phyloP scores from a whole-genome alignment of 1,140 invertebrate species.

The Orchestia grillus region DNA sequence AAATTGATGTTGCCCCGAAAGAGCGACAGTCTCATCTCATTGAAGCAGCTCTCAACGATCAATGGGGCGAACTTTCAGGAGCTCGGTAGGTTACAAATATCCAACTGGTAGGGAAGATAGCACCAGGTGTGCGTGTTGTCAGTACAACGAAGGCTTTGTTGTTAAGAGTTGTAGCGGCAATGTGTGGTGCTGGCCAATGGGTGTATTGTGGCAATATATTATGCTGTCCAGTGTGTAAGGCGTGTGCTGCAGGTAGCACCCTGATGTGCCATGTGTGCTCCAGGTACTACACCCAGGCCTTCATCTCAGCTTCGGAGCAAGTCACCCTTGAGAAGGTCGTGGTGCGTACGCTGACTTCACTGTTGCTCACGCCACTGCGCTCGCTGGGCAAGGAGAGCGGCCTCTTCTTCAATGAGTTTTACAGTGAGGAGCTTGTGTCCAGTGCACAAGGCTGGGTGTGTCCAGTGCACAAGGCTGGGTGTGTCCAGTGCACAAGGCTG shows the following conservation, averaged over 20 bases:
- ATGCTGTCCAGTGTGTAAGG: background rate
- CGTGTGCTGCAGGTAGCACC: conserved; percentile 1
- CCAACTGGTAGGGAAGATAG: background rate
- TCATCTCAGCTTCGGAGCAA: background rate
- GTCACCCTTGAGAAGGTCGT: background rate
- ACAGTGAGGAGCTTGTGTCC: background rate
- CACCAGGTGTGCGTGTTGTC: background rate
- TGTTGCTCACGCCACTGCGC: background rate
- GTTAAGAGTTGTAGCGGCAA: background rate
- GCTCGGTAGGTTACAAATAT: no score
- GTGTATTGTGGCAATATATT: background rate
- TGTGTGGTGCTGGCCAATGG: background rate
- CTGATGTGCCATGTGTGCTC: background rate
- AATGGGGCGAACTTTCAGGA: no score
- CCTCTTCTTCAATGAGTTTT: conserved; percentile 5
- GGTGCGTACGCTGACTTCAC: background rate
- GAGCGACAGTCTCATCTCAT: no score
- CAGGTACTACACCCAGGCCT: background rate
- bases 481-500: no score
- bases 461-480: no score
- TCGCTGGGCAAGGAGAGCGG: background rate
- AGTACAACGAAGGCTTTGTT: background rate
- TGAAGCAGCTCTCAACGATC: no score
- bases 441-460: no score
- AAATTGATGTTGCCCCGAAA: background rate